Conservation (phyloP, 1,140 invertebrate genomes). For the Cyphomyrmex costatus region DNA sequence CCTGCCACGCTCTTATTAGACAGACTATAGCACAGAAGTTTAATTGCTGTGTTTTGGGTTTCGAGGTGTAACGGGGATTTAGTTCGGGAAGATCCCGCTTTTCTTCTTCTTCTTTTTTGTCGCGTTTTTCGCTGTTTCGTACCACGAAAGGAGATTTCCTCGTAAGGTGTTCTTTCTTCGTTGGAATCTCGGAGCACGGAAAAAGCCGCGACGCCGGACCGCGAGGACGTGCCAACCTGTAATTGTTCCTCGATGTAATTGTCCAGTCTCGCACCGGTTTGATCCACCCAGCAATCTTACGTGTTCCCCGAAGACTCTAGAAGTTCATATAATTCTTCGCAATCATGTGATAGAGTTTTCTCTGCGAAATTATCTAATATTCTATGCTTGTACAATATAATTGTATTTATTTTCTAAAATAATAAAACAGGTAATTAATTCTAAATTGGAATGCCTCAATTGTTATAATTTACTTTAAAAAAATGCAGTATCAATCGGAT, state of each 20-base stretch:
- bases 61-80: slow-evolving; percentile 48
- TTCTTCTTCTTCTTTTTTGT: background rate
- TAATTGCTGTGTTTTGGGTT: slow-evolving; percentile 45
- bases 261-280: slow-evolving; percentile 62
- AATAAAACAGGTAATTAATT: background rate
- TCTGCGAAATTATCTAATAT: background rate
- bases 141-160: slow-evolving; percentile 66
- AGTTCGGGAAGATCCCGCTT: slow-evolving; percentile 9
- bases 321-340: slow-evolving; percentile 31
- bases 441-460: background rate
- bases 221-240: slow-evolving; percentile 81
- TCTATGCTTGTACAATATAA: background rate
- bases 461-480: background rate
- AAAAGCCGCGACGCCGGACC: slow-evolving; percentile 77
- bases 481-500: background rate
- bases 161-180: slow-evolving; percentile 69
- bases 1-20: too few species aligned
- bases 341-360: slow-evolving; percentile 23
- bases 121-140: slow-evolving; percentile 22
- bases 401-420: background rate
- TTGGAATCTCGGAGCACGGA: slow-evolving; percentile 75
- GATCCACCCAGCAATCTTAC: slow-evolving; percentile 2
- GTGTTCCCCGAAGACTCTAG: slow-evolving; percentile 51
- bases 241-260: slow-evolving; percentile 83
- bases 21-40: background rate